Evolutionary conservation across 2,113 vertebrate genomes (phyloP).

Genomic region (Camelus dromedarius): DNA sequence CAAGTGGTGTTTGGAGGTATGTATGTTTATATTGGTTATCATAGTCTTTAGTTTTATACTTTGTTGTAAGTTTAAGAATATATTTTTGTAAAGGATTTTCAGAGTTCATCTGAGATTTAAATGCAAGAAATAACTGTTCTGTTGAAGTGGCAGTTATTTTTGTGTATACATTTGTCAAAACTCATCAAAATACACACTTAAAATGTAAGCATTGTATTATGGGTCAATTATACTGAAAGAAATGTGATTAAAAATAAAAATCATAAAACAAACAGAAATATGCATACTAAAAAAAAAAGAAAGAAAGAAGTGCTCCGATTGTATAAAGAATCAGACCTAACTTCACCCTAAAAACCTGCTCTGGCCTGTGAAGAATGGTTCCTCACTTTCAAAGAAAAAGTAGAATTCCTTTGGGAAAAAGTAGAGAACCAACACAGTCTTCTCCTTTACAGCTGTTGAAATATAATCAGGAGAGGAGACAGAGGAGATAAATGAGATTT

Average conservation of each 20-base stretch:
- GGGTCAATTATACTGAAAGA: no score
- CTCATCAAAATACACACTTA: no score
- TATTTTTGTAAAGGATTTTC: constrained; percentile 26
- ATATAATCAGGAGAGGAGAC: constrained; percentile 5
- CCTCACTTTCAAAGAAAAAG: constrained; percentile 41
- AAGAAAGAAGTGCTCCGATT: not conserved
- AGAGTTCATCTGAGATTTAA: constrained; percentile 17
- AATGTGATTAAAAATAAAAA: no score
- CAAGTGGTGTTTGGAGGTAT: not conserved
- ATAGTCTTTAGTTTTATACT: not conserved
- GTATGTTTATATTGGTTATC: not conserved
- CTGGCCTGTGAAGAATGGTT: not conserved
- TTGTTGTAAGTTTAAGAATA: constrained; percentile 36
- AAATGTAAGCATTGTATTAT: no score
- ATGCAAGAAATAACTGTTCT: constrained; percentile 14
- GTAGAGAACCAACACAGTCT: not conserved
- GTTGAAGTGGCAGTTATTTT: no score
- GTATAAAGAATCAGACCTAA: not conserved
- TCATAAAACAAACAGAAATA: no score
- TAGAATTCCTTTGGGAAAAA: constrained; percentile 40
- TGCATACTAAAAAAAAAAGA: no score
- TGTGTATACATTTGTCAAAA: no score
- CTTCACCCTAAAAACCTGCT: not conserved
- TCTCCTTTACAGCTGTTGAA: not conserved
- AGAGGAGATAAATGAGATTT: not conserved